Evolutionary conservation across 2,113 vertebrate species (phyloP), one percentile per base, ranked within the genome.

Genomic region (Sula dactylatra): DNA sequence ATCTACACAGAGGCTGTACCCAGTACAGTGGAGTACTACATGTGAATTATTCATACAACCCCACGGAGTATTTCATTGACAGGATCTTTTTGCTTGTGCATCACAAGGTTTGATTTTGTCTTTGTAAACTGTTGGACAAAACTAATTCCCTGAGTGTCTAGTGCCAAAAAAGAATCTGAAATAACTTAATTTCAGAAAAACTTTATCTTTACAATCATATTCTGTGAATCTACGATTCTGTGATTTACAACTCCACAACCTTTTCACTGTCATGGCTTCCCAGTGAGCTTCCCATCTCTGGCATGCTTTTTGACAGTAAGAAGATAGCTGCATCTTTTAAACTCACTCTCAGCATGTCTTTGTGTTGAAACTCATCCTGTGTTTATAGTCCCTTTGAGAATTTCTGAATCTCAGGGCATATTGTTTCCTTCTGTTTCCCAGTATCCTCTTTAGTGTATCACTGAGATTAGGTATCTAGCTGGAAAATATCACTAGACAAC

Each of bases 401-500:
- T 69, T 88, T 82, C 58, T 92, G 90, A 77, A 83, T 80, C 5
- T 4, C 29, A 67, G 17, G 22, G 32, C 29, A 32, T 61, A 19
- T 40, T 54, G 90, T 91, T 88, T 67, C n/a, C 32, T 84, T 71
- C n/a, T 13, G 20, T 94, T 88, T 82, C 42, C 36, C 65, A 45
- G 24, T 78, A 77, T 88, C 42, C 21, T 91, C 25, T 89, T 96
- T 78, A 8, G 1, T 36, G 47, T 92, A 92, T 73, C 7, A 0
- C 38, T 71, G 77, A 74, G 77, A 67, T 74, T 82, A 74, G 47
- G 20, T 78, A 66, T 91, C 77, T 67, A 65, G 34, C 38, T 91
- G 61, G 65, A 95, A 96, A 89, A 84, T 38, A 74, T n/a, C 91
- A 67, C 88, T 79, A 70, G 64, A 94, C 55, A 93, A 76, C 89